Evolutionary conservation across 1,140 invertebrate genomes (phyloP).

Genomic region (Neuroterus valhalla): DNA sequence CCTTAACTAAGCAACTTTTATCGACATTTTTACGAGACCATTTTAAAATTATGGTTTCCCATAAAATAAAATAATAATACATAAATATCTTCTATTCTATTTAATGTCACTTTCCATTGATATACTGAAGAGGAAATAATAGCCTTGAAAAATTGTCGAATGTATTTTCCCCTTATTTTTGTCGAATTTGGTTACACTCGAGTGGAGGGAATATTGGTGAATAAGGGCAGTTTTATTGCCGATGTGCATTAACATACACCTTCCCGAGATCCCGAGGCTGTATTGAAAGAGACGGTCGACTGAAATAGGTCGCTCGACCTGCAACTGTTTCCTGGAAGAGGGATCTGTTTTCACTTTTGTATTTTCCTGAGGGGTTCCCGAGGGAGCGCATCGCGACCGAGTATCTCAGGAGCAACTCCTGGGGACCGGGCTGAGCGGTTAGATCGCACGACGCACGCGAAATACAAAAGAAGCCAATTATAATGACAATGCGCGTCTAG

Average conservation of each 20-base stretch:
- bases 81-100: not conserved
- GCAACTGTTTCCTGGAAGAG: conserved; percentile 57
- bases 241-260: conserved; percentile 27
- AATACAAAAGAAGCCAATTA: conserved; percentile 73
- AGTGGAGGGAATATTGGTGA: conserved; percentile 6
- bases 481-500: conserved; percentile 72
- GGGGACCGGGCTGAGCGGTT: conserved; percentile 60
- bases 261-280: conserved; percentile 6
- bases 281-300: conserved; percentile 12
- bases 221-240: not conserved
- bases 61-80: too few species aligned
- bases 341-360: conserved; percentile 67
- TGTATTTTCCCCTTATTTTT: conserved; percentile 11
- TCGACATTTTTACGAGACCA: too few species aligned
- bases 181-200: conserved; percentile 3
- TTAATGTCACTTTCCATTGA: not conserved
- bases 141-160: too few species aligned
- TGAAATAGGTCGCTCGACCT: conserved; percentile 45
- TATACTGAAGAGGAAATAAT: not conserved
- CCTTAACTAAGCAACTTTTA: too few species aligned
- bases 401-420: conserved; percentile 63
- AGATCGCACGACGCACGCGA: conserved; percentile 71
- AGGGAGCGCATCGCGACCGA: conserved; percentile 61
- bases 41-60: too few species aligned
- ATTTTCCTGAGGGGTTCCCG: conserved; percentile 67